phyloP scores from a whole-genome alignment of 2,888 invertebrate genomes.

The Trichogramma evanescens region DNA sequence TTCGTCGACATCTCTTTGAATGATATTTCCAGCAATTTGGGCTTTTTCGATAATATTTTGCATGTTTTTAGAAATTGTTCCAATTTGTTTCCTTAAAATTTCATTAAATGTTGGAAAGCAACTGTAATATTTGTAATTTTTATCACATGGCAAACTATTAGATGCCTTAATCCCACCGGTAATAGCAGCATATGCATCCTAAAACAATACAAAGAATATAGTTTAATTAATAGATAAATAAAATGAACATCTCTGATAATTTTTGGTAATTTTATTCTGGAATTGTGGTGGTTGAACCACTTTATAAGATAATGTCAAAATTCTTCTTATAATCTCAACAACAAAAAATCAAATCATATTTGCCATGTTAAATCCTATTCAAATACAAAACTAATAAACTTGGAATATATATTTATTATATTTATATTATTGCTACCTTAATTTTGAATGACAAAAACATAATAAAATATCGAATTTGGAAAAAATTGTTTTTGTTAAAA shows the following conservation, averaged over 20 bases:
- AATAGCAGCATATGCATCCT: constrained; percentile 51
- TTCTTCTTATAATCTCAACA: not conserved
- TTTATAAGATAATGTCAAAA: not conserved
- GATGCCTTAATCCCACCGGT: constrained; percentile 64
- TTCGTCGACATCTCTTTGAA: constrained; percentile 55
- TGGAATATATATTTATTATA: too few species aligned
- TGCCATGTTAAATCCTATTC: too few species aligned
- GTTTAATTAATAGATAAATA: not conserved
- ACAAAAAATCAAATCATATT: not conserved
- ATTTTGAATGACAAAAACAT: too few species aligned
- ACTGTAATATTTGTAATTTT: constrained; percentile 66
- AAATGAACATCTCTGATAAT: not conserved
- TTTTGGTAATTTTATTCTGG: not conserved
- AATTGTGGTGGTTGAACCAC: not conserved
- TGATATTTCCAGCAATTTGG: constrained; percentile 54
- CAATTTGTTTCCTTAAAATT: constrained; percentile 58
- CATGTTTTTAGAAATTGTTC: constrained; percentile 57
- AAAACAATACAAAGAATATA: not conserved
- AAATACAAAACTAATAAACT: too few species aligned
- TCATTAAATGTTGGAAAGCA: constrained; percentile 70
- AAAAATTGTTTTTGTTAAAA: too few species aligned
- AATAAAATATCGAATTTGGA: too few species aligned
- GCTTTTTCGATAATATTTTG: constrained; percentile 53
- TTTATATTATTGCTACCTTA: too few species aligned
- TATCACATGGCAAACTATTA: constrained; percentile 65